phyloP scores from a whole-genome alignment of 2,113 vertebrate species.

The Gavialis gangeticus region DNA sequence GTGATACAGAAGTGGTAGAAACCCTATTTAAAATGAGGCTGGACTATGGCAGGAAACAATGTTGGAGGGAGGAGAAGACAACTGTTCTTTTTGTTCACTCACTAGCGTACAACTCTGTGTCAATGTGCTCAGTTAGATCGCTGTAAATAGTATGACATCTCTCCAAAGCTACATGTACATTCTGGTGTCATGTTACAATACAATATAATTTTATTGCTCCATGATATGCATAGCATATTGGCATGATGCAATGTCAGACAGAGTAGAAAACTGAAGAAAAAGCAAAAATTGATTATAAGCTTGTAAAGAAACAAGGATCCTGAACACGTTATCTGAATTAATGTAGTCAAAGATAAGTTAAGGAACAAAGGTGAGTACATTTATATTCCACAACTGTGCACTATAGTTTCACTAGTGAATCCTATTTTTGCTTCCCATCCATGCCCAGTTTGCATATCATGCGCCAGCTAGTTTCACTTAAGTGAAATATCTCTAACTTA shows the following conservation, averaged over 20 bases:
- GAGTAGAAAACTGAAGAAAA: background rate
- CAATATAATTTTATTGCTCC: background rate
- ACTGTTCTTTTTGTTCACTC: background rate
- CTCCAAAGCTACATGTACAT: background rate
- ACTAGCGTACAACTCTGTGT: background rate
- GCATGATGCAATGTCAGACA: background rate
- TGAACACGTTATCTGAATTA: background rate
- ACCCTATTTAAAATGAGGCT: background rate
- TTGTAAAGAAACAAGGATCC: background rate
- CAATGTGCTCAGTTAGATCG: background rate
- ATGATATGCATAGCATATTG: background rate
- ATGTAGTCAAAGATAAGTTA: background rate
- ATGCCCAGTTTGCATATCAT: background rate
- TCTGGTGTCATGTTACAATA: background rate
- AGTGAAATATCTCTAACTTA: constrained; percentile 66
- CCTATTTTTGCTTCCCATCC: background rate
- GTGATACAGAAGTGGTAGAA: background rate
- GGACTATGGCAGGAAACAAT: background rate
- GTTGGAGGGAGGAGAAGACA: background rate
- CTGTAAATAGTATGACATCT: background rate
- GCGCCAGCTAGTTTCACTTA: background rate
- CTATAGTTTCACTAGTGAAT: constrained; percentile 13
- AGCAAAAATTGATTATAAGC: background rate
- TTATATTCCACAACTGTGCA: background rate
- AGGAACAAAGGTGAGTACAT: background rate